Conservation (phyloP, 2,888 invertebrate genomes). For the Synergus laeviventris region DNA sequence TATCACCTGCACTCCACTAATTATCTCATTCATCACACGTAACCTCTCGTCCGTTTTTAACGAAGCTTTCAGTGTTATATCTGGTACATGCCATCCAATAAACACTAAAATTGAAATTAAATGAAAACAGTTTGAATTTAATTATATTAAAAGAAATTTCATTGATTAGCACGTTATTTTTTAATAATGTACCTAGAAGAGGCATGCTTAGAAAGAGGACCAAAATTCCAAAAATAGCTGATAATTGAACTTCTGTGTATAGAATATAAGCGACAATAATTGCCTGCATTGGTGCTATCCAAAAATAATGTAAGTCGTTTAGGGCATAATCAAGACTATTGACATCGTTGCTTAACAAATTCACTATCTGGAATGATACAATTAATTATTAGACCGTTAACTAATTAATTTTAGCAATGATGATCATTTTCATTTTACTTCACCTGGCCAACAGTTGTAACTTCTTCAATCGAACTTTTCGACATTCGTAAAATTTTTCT, state of each 20-base stretch:
- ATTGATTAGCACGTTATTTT: slow-evolving; percentile 5
- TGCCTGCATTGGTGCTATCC: slow-evolving; percentile 86
- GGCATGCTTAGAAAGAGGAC: slow-evolving; percentile 66
- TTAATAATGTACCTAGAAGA: slow-evolving; percentile 67
- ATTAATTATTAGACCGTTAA: background rate
- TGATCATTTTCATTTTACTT: background rate
- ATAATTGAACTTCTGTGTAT: slow-evolving; percentile 77
- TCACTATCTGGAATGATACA: slow-evolving; percentile 76
- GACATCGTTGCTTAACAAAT: slow-evolving; percentile 86
- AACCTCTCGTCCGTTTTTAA: slow-evolving; percentile 90
- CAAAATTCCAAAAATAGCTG: slow-evolving; percentile 78
- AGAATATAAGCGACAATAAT: slow-evolving; percentile 79
- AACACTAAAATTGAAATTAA: background rate
- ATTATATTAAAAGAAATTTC: background rate
- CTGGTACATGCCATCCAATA: slow-evolving; percentile 10
- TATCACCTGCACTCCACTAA: slow-evolving; percentile 90
- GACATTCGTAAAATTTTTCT: slow-evolving; percentile 86
- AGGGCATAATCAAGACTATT: slow-evolving; percentile 85
- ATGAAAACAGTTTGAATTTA: no score
- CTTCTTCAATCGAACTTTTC: slow-evolving; percentile 83
- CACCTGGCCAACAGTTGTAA: slow-evolving; percentile 85
- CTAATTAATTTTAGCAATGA: background rate
- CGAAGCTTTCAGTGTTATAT: slow-evolving; percentile 80
- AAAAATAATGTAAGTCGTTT: slow-evolving; percentile 84
- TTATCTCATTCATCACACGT: slow-evolving; percentile 91